phyloP scores from a whole-genome alignment of 2,113 vertebrate species.

The Corythornis cristatus region DNA sequence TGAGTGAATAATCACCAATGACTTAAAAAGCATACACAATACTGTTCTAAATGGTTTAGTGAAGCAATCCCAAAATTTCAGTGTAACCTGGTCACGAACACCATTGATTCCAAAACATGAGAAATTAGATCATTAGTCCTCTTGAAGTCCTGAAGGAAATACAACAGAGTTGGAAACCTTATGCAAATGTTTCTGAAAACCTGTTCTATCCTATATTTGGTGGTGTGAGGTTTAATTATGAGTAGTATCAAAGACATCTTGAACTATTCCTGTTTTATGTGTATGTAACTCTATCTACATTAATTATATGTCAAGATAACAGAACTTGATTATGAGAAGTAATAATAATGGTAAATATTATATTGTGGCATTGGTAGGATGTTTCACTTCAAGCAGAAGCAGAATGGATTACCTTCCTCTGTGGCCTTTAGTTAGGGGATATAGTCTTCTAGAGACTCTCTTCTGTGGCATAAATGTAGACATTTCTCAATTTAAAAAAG shows the following conservation, averaged over 20 bases:
- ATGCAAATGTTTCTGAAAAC: slow-evolving; percentile 8
- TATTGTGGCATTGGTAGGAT: neutral
- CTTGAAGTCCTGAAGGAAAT: neutral
- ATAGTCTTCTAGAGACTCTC: neutral
- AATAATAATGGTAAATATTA: slow-evolving; percentile 26
- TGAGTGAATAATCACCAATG: neutral
- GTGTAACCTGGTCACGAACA: neutral
- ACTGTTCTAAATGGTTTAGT: neutral
- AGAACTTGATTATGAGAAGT: slow-evolving; percentile 31
- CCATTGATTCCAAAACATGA: neutral
- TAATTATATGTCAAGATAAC: slow-evolving; percentile 62
- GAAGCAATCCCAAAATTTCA: slow-evolving; percentile 4
- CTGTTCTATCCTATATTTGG: neutral
- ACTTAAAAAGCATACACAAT: neutral
- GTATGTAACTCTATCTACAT: slow-evolving; percentile 32
- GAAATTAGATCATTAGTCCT: slow-evolving; percentile 1
- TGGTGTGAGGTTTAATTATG: slow-evolving; percentile 35
- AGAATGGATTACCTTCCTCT: neutral
- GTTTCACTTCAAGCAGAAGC: neutral
- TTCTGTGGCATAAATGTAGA: neutral
- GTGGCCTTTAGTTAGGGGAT: neutral
- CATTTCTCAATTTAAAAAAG: neutral
- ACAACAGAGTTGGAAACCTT: neutral
- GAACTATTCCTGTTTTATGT: slow-evolving; percentile 44
- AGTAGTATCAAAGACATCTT: slow-evolving; percentile 60